Conservation (phyloP, 2,113 vertebrate genomes). For the Rhombomys opimus region DNA sequence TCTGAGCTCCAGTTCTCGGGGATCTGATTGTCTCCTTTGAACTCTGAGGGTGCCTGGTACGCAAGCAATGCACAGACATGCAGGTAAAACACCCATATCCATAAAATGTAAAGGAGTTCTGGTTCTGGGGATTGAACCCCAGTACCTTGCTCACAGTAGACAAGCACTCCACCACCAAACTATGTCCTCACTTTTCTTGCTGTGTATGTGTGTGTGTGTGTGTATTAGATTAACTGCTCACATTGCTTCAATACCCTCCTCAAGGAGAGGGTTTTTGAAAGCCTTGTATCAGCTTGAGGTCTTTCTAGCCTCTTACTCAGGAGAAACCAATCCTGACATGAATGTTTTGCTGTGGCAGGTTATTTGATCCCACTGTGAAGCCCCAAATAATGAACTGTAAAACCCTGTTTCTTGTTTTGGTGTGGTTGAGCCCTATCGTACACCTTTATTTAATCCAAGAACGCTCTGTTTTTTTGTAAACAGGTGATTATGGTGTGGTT, state of each 20-base stretch:
- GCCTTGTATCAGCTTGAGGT: background rate
- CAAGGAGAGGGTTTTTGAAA: background rate
- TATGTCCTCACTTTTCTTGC: background rate
- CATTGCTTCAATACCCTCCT: background rate
- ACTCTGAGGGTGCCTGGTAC: background rate
- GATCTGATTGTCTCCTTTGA: background rate
- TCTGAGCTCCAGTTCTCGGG: background rate
- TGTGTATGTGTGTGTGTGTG: too few species aligned
- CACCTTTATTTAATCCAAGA: too few species aligned
- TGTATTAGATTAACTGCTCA: background rate
- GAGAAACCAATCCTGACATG: background rate
- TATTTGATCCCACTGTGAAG: too few species aligned
- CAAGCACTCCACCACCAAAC: background rate
- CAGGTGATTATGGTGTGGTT: too few species aligned
- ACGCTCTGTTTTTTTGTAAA: too few species aligned
- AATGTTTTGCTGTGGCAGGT: background rate
- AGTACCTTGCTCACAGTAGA: background rate
- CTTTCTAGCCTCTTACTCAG: background rate
- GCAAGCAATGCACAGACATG: background rate
- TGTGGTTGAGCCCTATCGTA: too few species aligned
- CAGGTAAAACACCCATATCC: background rate
- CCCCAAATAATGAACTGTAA: too few species aligned
- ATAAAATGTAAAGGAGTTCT: background rate
- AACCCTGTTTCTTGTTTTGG: too few species aligned
- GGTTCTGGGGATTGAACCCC: background rate